Evolutionary conservation across 2,113 vertebrate species (phyloP).

Genomic region (Gasterosteus nipponicus): DNA sequence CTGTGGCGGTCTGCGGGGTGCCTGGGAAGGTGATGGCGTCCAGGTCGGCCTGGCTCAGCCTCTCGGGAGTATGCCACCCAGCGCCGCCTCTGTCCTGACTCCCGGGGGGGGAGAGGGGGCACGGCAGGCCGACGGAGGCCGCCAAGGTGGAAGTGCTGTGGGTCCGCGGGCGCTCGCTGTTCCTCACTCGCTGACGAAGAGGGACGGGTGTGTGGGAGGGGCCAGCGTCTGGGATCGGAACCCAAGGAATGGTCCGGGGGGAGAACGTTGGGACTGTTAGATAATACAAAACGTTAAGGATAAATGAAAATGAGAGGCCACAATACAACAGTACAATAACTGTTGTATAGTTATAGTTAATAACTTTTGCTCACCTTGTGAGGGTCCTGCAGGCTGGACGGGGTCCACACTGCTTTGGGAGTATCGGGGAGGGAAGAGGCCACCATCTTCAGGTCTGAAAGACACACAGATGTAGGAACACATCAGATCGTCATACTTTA

Average conservation of each 20-base stretch:
- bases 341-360: too few relatives aligned
- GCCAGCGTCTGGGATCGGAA: slow-evolving; percentile 22
- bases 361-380: slow-evolving; percentile 23
- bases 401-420: slow-evolving; percentile 5
- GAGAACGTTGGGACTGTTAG: background rate
- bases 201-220: slow-evolving; percentile 46
- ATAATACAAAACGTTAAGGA: background rate
- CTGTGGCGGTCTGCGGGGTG: background rate
- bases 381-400: slow-evolving; percentile 11
- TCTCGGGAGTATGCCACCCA: slow-evolving; percentile 56
- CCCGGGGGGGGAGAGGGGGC: slow-evolving; percentile 63
- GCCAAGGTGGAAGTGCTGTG: slow-evolving; percentile 74
- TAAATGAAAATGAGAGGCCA: background rate
- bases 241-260: background rate
- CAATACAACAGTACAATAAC: background rate
- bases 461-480: slow-evolving; percentile 2
- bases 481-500: background rate
- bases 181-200: slow-evolving; percentile 64
- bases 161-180: slow-evolving; percentile 66
- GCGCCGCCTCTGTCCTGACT: background rate
- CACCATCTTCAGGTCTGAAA: slow-evolving; percentile 42
- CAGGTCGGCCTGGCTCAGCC: slow-evolving; percentile 66
- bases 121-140: slow-evolving; percentile 81
- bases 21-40: slow-evolving; percentile 71
- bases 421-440: background rate